Evolutionary conservation across 1,140 invertebrate genomes (phyloP).

Genomic region (Drosophila virilis): DNA sequence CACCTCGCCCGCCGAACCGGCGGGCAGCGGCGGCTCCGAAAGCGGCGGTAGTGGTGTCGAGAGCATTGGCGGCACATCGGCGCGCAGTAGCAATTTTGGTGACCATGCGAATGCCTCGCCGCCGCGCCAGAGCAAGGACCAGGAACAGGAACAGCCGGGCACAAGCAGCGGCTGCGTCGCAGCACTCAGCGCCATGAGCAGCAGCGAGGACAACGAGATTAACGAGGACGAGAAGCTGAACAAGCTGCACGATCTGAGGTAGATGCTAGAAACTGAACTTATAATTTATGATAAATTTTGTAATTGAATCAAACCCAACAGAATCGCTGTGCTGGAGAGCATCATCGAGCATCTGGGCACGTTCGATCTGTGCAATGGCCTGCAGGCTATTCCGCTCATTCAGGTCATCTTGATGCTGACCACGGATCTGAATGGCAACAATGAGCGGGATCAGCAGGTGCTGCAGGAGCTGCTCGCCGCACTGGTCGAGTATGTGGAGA

Average conservation of each 20-base stretch:
- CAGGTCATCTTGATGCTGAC: conserved; percentile 96
- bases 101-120: conserved; percentile 84
- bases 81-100: conserved; percentile 94
- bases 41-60: conserved; percentile 95
- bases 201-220: conserved; percentile 81
- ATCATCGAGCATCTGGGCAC: conserved; percentile 76
- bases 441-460: conserved; percentile 91
- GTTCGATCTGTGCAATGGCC: conserved; percentile 86
- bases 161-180: conserved; percentile 72
- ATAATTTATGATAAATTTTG: not conserved
- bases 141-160: conserved; percentile 57
- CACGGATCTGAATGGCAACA: conserved; percentile 93
- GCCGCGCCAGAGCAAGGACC: conserved; percentile 64
- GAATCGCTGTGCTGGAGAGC: conserved; percentile 78
- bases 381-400: conserved; percentile 94
- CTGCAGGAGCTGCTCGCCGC: conserved; percentile 90
- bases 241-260: conserved; percentile 88
- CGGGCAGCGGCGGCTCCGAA: conserved; percentile 90
- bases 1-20: conserved; percentile 93
- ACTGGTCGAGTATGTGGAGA: conserved; percentile 91
- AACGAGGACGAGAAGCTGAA: conserved; percentile 85
- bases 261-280: not conserved
- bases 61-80: conserved; percentile 95
- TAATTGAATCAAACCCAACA: conserved; percentile 4
- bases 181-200: conserved; percentile 69